Conservation (phyloP, 2,797 vertebrate species). For the Harpagifer antarcticus region DNA sequence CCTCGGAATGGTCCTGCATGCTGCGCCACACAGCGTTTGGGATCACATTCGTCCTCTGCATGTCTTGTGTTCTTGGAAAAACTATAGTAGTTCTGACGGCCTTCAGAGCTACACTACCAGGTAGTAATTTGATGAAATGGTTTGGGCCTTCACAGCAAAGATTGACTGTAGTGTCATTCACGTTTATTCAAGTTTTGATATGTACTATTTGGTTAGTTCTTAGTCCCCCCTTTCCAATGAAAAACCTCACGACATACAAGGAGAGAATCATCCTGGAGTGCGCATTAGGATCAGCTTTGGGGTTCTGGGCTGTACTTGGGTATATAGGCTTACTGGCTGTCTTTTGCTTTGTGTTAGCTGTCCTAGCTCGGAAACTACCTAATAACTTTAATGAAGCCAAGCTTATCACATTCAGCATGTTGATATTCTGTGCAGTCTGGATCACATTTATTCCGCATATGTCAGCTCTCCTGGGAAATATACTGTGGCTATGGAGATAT, state of each 20-base stretch:
- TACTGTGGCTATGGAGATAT: conserved; percentile 80
- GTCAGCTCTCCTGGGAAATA: conserved; percentile 81
- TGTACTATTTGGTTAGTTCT: conserved; percentile 70
- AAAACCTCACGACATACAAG: no score
- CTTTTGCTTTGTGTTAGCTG: no score
- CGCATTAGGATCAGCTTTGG: no score
- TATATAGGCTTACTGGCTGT: no score
- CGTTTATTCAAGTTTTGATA: conserved; percentile 75
- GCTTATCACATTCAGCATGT: no score
- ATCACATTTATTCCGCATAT: conserved; percentile 53
- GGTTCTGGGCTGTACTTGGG: no score
- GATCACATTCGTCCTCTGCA: conserved; percentile 76
- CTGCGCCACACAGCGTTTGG: conserved; percentile 76
- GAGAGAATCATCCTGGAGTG: no score
- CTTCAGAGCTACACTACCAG: conserved; percentile 76
- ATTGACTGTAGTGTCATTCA: conserved; percentile 71
- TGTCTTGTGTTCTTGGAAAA: conserved; percentile 76
- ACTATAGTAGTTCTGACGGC: conserved; percentile 79
- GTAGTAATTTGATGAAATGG: conserved; percentile 76
- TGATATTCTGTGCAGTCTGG: no score
- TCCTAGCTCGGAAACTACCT: no score
- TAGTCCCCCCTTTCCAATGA: no score
- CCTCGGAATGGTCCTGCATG: conserved; percentile 78
- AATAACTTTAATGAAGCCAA: no score
- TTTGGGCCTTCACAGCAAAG: conserved; percentile 79